These are phyloP conservation scores for Arctocebus calabarensis DNA, from an alignment of 2,797 vertebrate species.

Conservation along the genomic window DNA sequence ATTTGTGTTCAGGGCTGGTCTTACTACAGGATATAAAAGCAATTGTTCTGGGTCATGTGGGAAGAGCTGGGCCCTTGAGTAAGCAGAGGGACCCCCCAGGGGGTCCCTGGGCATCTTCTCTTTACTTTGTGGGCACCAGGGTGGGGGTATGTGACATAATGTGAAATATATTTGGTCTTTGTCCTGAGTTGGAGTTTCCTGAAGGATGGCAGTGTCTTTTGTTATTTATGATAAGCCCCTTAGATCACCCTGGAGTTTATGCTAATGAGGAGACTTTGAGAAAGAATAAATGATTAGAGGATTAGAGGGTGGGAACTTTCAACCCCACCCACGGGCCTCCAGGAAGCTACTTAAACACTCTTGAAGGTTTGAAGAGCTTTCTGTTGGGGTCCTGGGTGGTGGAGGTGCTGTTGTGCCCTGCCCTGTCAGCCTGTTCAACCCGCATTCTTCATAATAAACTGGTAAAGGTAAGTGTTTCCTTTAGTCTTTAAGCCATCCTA, in stretches of 20 bases:
- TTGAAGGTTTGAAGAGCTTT: background rate
- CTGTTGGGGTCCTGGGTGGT: background rate
- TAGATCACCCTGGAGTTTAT: background rate
- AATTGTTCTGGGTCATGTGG: background rate
- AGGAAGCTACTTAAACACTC: background rate
- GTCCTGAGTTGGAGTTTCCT: background rate
- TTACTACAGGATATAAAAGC: constrained; percentile 30
- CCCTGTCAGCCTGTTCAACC: background rate
- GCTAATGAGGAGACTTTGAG: background rate
- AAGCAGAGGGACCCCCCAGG: background rate
- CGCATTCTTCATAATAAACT: background rate
- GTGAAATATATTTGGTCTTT: background rate
- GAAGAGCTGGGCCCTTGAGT: background rate
- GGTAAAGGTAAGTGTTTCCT: background rate
- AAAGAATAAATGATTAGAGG: background rate
- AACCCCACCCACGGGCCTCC: background rate
- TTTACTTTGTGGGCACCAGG: background rate
- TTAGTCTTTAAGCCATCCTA: background rate
- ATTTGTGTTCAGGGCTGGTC: background rate
- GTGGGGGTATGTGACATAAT: background rate
- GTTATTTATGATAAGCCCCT: background rate
- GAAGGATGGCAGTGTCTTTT: background rate
- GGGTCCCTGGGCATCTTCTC: background rate
- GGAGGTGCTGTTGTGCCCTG: background rate
- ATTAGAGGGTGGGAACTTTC: background rate